These are phyloP conservation scores for Nannoperca australis DNA, from an alignment of 2,797 vertebrate species.

Conservation along the genomic window DNA sequence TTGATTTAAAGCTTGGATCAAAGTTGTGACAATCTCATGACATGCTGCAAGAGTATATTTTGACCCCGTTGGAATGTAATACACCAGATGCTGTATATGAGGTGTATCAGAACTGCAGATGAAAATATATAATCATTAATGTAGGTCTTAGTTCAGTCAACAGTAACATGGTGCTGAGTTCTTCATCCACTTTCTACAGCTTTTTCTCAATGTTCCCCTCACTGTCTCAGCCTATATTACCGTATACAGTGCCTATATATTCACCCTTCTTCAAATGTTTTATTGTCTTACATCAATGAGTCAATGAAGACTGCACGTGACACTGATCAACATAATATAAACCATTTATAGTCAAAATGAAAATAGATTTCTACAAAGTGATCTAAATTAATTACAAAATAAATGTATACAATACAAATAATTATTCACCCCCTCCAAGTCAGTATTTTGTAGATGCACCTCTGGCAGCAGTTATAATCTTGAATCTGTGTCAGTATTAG, in stretches of 20 bases:
- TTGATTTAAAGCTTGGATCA: conserved; percentile 11
- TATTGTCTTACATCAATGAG: neutral
- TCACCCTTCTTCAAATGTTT: neutral
- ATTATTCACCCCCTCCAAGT: neutral
- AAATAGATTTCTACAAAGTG: neutral
- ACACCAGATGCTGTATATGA: neutral
- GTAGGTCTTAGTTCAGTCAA: neutral
- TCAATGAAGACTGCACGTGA: neutral
- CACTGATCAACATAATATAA: neutral
- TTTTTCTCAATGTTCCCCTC: neutral
- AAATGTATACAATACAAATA: too few relatives aligned
- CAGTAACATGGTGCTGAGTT: neutral
- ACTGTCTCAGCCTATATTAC: neutral
- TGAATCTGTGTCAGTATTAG: neutral
- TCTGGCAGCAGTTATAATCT: neutral
- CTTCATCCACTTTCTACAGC: neutral
- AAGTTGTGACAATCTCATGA: neutral
- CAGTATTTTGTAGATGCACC: neutral
- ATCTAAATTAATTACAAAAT: neutral
- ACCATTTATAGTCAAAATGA: neutral
- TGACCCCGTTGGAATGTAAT: neutral
- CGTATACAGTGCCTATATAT: neutral
- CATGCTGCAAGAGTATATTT: neutral
- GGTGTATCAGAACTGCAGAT: neutral
- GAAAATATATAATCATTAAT: conserved; percentile 1